Conservation (phyloP, 23 tunicate genomes). For the Diplosoma virens region DNA sequence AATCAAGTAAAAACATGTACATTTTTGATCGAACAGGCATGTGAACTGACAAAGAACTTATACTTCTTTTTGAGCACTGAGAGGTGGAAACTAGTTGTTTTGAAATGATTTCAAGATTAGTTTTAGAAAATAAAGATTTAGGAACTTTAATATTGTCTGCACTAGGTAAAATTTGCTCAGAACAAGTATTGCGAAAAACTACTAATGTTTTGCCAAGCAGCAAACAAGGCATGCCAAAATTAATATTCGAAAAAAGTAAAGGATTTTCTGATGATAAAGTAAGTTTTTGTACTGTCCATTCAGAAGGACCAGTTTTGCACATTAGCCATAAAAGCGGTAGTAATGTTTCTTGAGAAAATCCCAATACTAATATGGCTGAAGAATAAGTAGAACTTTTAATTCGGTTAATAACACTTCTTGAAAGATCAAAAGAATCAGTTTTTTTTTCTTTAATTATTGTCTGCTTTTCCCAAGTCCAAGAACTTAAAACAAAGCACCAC, state of each 20-base stretch:
- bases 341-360: background rate
- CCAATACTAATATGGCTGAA: conserved; percentile 7
- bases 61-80: background rate
- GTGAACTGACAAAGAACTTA: background rate
- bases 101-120: background rate
- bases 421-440: conserved; percentile 6
- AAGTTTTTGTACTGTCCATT: conserved; percentile 26
- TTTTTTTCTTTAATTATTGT: conserved; percentile 25
- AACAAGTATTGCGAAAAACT: conserved; percentile 7
- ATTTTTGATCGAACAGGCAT: background rate
- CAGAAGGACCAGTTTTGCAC: conserved; percentile 10
- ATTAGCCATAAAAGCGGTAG: background rate
- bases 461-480: conserved; percentile 64
- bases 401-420: background rate
- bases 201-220: conserved; percentile 15
- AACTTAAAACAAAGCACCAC: conserved; percentile 58
- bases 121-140: background rate
- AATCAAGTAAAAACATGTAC: conserved; percentile 34
- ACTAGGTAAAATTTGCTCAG: background rate
- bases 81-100: background rate
- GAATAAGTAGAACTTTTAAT: conserved; percentile 23
- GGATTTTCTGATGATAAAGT: background rate
- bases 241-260: background rate
- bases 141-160: background rate
- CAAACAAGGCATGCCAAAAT: background rate